Percentiles rank a stretch among this genome's conserved stretches.
Evolutionary conservation across 2,113 vertebrate genomes (phyloP).

Genomic region (Eretmochelys imbricata): DNA sequence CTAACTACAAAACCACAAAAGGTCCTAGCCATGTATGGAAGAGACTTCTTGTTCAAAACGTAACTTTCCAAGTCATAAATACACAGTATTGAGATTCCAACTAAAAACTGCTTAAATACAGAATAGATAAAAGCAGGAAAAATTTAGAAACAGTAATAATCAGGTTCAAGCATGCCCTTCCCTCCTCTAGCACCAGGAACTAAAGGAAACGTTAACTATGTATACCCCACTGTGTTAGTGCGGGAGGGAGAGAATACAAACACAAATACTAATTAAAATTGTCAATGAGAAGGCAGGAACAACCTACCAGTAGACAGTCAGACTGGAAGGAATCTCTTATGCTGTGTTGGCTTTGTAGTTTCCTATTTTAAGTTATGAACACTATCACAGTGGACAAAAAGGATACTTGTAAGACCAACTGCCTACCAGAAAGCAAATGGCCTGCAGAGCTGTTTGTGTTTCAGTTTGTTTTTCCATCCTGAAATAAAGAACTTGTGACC

Average conservation of each 20-base stretch:
- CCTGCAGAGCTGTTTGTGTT: background rate
- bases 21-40: background rate
- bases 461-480: background rate
- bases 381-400: background rate
- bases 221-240: background rate
- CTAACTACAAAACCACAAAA: fast-evolving
- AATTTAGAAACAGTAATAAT: background rate
- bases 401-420: background rate
- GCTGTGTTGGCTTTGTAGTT: background rate
- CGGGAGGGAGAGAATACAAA: background rate
- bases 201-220: background rate
- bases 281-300: background rate
- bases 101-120: background rate
- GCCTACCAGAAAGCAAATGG: background rate
- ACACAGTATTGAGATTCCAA: background rate
- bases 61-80: background rate
- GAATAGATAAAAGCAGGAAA: background rate
- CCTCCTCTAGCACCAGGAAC: background rate
- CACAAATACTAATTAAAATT: background rate
- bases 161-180: background rate
- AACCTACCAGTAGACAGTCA: background rate
- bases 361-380: background rate
- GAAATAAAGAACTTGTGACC: background rate
- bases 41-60: background rate
- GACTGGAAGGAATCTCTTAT: background rate